A percentile compares a stretch with the other conserved stretches of the same genome.
Evolutionary conservation across 1,140 invertebrate genomes (phyloP).

Genomic region (Zophobas atratus): DNA sequence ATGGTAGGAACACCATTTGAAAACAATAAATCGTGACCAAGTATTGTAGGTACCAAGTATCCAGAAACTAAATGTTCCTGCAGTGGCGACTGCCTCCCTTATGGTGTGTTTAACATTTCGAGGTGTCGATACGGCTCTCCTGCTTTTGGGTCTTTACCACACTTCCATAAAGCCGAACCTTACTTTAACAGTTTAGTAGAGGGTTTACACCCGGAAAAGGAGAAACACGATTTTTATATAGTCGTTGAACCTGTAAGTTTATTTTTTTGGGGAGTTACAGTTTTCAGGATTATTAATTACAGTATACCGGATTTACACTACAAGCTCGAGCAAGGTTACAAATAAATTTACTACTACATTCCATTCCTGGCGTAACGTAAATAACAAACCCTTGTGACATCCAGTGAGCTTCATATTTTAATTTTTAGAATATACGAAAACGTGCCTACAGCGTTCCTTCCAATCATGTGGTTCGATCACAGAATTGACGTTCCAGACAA

Average conservation of each 20-base stretch:
- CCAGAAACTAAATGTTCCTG: constrained; percentile 81
- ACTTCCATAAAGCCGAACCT: constrained; percentile 78
- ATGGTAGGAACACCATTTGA: constrained; percentile 66
- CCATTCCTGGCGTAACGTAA: constrained; percentile 75
- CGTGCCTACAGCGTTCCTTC: constrained; percentile 80
- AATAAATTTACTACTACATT: constrained; percentile 79
- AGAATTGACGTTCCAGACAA: constrained; percentile 70
- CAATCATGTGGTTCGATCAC: constrained; percentile 85
- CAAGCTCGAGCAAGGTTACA: constrained; percentile 82
- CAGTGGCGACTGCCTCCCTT: constrained; percentile 79
- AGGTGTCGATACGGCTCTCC: constrained; percentile 75
- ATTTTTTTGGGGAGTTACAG: constrained; percentile 66
- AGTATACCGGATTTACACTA: constrained; percentile 77
- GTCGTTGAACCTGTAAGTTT: constrained; percentile 77
- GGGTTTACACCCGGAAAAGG: constrained; percentile 74
- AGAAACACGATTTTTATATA: constrained; percentile 74
- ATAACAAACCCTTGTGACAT: constrained; percentile 61
- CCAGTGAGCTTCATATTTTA: not conserved
- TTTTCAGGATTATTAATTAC: constrained; percentile 63
- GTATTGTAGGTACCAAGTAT: constrained; percentile 70
- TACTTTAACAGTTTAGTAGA: constrained; percentile 70
- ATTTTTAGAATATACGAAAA: constrained; percentile 73
- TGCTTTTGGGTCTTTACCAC: constrained; percentile 79
- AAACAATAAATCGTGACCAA: not conserved
- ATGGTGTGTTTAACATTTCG: constrained; percentile 74